These are phyloP conservation scores for Bufotes viridis DNA, from an alignment of 2,797 vertebrate genomes.

Conservation along the genomic window DNA sequence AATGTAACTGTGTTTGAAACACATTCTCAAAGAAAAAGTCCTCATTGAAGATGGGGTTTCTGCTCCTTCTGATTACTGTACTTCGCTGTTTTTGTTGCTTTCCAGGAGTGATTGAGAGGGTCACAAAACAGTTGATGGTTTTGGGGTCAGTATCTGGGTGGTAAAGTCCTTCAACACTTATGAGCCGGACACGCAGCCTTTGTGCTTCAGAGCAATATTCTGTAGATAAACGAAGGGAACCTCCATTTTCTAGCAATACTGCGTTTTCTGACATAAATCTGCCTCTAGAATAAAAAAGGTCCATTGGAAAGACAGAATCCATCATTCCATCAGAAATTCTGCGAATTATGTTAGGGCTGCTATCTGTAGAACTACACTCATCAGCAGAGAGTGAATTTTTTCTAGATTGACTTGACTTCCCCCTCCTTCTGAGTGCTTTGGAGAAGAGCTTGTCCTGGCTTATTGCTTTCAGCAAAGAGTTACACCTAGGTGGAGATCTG, in stretches of 20 bases:
- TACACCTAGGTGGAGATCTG: constrained; percentile 73
- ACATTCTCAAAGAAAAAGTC: constrained; percentile 90
- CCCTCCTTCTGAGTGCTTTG: constrained; percentile 69
- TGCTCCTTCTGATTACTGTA: constrained; percentile 85
- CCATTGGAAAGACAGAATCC: constrained; percentile 77
- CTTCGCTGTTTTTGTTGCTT: constrained; percentile 85
- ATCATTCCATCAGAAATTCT: constrained; percentile 75
- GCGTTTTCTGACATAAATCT: constrained; percentile 66
- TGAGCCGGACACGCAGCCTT: constrained; percentile 85
- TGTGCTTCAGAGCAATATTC: constrained; percentile 83
- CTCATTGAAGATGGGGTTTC: constrained; percentile 87
- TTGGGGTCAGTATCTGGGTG: constrained; percentile 77
- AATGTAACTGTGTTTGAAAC: constrained; percentile 78
- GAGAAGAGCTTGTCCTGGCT: constrained; percentile 78
- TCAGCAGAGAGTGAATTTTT: constrained; percentile 84
- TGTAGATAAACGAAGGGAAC: constrained; percentile 80
- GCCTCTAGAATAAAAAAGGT: constrained; percentile 77
- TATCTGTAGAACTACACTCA: constrained; percentile 84
- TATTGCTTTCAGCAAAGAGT: constrained; percentile 78
- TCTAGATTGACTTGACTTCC: constrained; percentile 74
- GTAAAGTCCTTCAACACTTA: constrained; percentile 84
- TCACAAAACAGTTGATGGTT: constrained; percentile 84
- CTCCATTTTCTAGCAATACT: constrained; percentile 68
- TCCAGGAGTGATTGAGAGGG: constrained; percentile 80
- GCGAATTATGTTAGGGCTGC: constrained; percentile 80